Evolutionary conservation across 2,888 invertebrate genomes (phyloP).

Genomic region (Zelleria hepariella): DNA sequence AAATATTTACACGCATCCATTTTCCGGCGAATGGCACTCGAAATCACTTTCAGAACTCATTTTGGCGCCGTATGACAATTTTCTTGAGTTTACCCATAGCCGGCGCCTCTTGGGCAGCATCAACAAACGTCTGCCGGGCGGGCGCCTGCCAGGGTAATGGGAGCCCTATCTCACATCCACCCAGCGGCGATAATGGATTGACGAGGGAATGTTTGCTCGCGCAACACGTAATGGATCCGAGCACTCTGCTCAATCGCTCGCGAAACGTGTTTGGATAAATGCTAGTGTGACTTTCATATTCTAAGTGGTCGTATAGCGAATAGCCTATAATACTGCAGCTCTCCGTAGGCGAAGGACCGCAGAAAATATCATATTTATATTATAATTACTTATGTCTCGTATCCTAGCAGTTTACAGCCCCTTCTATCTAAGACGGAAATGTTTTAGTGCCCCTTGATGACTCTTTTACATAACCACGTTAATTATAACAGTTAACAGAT

Average conservation of each 20-base stretch:
- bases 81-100: slow-evolving; percentile 49
- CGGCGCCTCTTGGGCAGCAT: slow-evolving; percentile 29
- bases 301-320: slow-evolving; percentile 16
- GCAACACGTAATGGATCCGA: slow-evolving; percentile 53
- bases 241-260: slow-evolving; percentile 59
- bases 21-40: slow-evolving; percentile 44
- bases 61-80: slow-evolving; percentile 60
- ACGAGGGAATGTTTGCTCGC: slow-evolving; percentile 42
- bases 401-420: not conserved
- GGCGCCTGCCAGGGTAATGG: slow-evolving; percentile 17
- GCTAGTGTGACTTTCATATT: slow-evolving; percentile 58
- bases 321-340: slow-evolving; percentile 1
- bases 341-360: slow-evolving; percentile 11
- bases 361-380: slow-evolving; percentile 2
- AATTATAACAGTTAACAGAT: not conserved
- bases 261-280: slow-evolving; percentile 61
- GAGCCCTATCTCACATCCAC: slow-evolving; percentile 24
- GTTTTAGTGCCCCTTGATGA: not conserved
- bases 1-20: slow-evolving; percentile 46
- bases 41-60: slow-evolving; percentile 40
- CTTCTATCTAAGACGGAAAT: not conserved
- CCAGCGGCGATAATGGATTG: slow-evolving; percentile 38
- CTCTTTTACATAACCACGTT: not conserved
- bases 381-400: not conserved
- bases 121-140: slow-evolving; percentile 25